Evolutionary conservation across 2,888 invertebrate genomes (phyloP).

Genomic region (Acleris cristana): DNA sequence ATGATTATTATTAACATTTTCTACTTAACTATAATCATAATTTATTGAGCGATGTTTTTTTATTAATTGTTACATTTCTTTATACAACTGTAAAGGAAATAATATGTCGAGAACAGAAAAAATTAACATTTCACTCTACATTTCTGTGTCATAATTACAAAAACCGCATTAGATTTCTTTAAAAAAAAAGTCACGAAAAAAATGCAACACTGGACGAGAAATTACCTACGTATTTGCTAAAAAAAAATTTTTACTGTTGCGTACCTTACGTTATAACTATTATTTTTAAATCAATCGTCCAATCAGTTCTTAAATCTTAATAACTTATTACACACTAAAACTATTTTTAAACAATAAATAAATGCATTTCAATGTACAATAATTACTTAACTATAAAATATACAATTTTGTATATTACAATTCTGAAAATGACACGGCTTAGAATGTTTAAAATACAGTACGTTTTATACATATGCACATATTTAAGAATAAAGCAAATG

Average conservation of each 20-base stretch:
- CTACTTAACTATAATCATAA: constrained; percentile 49
- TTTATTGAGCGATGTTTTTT: constrained; percentile 49
- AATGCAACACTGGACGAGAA: too few relatives aligned
- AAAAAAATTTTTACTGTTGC: too few relatives aligned
- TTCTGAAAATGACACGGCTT: constrained; percentile 30
- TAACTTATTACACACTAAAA: constrained; percentile 40
- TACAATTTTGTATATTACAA: constrained; percentile 50
- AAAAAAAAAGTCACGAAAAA: too few relatives aligned
- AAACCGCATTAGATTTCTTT: too few relatives aligned
- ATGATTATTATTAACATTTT: constrained; percentile 54
- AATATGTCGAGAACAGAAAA: too few relatives aligned
- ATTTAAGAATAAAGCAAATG: too few relatives aligned
- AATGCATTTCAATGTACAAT: constrained; percentile 69
- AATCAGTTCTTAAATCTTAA: constrained; percentile 60
- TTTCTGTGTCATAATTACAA: too few relatives aligned
- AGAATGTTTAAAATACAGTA: constrained; percentile 8
- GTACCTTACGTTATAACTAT: constrained; percentile 12
- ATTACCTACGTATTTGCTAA: too few relatives aligned
- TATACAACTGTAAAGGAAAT: constrained; percentile 32
- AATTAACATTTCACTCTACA: too few relatives aligned
- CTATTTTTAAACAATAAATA: constrained; percentile 65
- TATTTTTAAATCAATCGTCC: constrained; percentile 10
- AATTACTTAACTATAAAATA: constrained; percentile 48
- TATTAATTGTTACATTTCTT: constrained; percentile 37
- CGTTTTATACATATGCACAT: too few relatives aligned